These are phyloP conservation scores for Channa argus DNA, from an alignment of 2,113 vertebrate genomes.

Conservation along the genomic window DNA sequence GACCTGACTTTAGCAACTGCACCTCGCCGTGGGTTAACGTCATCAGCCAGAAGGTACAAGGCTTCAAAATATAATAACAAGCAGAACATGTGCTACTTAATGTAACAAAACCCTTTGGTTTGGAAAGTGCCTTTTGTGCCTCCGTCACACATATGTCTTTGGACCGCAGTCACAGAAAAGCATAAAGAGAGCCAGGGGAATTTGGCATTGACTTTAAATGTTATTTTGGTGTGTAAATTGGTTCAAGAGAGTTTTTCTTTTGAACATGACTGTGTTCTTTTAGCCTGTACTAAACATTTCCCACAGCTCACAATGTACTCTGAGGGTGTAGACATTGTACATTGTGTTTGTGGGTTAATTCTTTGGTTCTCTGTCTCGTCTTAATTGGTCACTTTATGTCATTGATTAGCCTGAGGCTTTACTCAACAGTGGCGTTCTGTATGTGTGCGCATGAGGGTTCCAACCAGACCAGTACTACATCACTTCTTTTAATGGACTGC, in stretches of 20 bases:
- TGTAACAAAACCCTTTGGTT: background rate
- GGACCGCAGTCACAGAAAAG: background rate
- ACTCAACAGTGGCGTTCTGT: constrained; percentile 20
- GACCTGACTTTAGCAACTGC: constrained; percentile 97
- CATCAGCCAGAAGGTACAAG: constrained; percentile 94
- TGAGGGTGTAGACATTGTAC: background rate
- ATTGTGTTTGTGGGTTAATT: constrained; percentile 10
- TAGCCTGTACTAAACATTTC: background rate
- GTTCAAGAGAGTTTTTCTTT: background rate
- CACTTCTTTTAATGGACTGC: constrained; percentile 27
- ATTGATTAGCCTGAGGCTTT: constrained; percentile 39
- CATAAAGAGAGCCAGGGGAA: background rate
- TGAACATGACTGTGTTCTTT: background rate
- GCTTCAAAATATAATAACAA: background rate
- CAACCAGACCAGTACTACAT: constrained; percentile 10
- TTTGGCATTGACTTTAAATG: background rate
- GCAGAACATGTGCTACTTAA: background rate
- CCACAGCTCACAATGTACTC: constrained; percentile 2
- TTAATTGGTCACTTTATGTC: constrained; percentile 60
- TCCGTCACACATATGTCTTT: background rate
- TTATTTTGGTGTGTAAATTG: background rate
- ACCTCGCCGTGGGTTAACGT: constrained; percentile 96
- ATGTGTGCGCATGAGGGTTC: constrained; percentile 3
- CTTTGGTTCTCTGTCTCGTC: constrained; percentile 36
- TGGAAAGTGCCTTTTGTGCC: background rate